Conservation (phyloP, 2,113 vertebrate genomes). For the Prunella himalayana region DNA sequence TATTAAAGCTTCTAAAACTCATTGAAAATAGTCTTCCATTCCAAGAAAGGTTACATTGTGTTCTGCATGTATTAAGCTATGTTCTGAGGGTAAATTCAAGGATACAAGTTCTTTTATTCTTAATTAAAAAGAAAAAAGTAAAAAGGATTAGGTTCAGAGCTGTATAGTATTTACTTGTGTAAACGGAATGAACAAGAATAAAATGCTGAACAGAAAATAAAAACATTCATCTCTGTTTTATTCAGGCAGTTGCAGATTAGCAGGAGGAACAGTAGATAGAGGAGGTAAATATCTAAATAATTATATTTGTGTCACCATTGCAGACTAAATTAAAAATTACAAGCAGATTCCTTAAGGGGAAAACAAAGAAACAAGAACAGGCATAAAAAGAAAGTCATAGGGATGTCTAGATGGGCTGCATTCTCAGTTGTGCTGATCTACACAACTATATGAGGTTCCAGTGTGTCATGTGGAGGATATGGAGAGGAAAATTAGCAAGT, state of each 20-base stretch:
- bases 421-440: background rate
- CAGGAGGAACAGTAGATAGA: background rate
- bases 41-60: conserved; percentile 45
- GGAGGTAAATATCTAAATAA: background rate
- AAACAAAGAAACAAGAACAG: background rate
- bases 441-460: conserved; percentile 8
- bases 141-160: background rate
- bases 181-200: background rate
- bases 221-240: background rate
- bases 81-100: background rate
- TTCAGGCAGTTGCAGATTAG: background rate
- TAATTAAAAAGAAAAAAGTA: background rate
- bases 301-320: background rate
- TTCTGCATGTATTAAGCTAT: background rate
- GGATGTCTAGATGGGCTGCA: background rate
- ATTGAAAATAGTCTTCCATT: background rate
- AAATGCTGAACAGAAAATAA: conserved; percentile 4
- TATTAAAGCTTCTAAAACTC: conserved; percentile 2
- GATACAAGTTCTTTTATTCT: background rate
- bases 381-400: background rate
- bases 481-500: conserved; percentile 71
- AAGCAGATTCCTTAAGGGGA: background rate
- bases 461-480: conserved; percentile 33
- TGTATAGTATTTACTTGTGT: background rate
- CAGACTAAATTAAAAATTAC: background rate